These are phyloP conservation scores for Danionella cerebrum DNA, from an alignment of 2,113 vertebrate genomes.

Conservation along the genomic window DNA sequence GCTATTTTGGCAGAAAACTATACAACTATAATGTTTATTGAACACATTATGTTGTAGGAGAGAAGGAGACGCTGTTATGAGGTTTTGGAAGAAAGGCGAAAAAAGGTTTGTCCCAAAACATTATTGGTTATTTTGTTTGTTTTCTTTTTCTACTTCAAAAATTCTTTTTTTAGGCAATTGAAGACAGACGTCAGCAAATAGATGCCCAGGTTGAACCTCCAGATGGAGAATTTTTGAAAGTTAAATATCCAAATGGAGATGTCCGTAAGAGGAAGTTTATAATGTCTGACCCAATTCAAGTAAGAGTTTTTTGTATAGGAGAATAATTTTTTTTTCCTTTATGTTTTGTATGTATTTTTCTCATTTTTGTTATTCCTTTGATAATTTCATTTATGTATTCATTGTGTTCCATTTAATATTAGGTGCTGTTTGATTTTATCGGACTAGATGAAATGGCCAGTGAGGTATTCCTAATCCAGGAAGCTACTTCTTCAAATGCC, in stretches of 20 bases:
- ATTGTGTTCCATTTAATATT: too few relatives aligned
- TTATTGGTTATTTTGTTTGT: neutral
- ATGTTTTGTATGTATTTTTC: neutral
- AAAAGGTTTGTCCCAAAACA: neutral
- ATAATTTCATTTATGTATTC: neutral
- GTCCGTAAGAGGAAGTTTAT: conserved; percentile 16
- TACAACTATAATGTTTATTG: neutral
- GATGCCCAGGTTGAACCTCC: too few relatives aligned
- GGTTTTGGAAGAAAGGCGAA: neutral
- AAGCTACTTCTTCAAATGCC: conserved; percentile 19
- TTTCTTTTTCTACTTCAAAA: too few relatives aligned
- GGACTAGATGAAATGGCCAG: too few relatives aligned
- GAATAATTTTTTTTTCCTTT: neutral
- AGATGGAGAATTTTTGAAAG: too few relatives aligned
- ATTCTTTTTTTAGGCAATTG: neutral
- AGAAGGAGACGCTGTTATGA: neutral
- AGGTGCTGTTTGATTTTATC: too few relatives aligned
- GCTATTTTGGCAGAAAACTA: neutral
- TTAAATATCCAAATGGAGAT: too few relatives aligned
- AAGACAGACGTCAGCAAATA: too few relatives aligned
- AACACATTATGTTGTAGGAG: neutral
- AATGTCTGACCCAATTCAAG: conserved; percentile 8
- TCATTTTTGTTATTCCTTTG: neutral
- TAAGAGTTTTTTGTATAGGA: neutral
- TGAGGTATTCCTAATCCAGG: conserved; percentile 15